A percentile compares a stretch with the other conserved stretches of the same genome.
These are phyloP conservation scores for Atta cephalotes DNA, from an alignment of 1,140 invertebrate genomes.

Conservation along the genomic window DNA sequence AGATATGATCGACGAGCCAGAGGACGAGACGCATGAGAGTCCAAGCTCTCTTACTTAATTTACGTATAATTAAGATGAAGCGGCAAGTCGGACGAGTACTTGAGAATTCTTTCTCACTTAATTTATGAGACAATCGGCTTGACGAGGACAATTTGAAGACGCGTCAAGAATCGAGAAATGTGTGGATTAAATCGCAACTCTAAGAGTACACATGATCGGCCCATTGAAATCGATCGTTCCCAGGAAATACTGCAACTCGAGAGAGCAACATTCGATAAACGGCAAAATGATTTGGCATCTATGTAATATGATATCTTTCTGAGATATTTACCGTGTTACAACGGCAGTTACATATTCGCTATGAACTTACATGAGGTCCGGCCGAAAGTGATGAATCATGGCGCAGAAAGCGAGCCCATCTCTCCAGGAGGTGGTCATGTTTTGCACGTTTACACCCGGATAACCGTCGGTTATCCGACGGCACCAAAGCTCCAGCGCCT, in stretches of 20 bases:
- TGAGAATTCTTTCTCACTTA: conserved; percentile 6
- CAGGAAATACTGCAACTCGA: background rate
- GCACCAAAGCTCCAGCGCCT: conserved; percentile 96
- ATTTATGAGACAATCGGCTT: conserved; percentile 53
- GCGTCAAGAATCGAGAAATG: conserved; percentile 4
- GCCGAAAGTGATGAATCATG: conserved; percentile 97
- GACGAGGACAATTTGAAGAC: conserved; percentile 32
- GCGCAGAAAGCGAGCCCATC: conserved; percentile 98
- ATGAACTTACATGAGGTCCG: conserved; percentile 96
- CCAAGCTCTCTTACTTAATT: conserved; percentile 32
- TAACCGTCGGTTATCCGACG: conserved; percentile 95
- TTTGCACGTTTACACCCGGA: conserved; percentile 93
- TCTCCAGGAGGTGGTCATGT: conserved; percentile 97
- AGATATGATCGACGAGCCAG: background rate
- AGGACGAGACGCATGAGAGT: background rate
- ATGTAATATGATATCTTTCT: conserved; percentile 16
- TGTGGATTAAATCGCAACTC: conserved; percentile 27
- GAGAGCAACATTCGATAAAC: background rate
- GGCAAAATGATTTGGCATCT: background rate
- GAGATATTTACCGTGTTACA: conserved; percentile 19
- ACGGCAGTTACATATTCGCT: conserved; percentile 30
- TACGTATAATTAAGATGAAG: conserved; percentile 46
- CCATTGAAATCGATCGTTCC: background rate
- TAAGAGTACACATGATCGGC: background rate
- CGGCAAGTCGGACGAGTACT: background rate